Conservation (phyloP, 2,888 invertebrate species). For the Chalcis sispes region DNA sequence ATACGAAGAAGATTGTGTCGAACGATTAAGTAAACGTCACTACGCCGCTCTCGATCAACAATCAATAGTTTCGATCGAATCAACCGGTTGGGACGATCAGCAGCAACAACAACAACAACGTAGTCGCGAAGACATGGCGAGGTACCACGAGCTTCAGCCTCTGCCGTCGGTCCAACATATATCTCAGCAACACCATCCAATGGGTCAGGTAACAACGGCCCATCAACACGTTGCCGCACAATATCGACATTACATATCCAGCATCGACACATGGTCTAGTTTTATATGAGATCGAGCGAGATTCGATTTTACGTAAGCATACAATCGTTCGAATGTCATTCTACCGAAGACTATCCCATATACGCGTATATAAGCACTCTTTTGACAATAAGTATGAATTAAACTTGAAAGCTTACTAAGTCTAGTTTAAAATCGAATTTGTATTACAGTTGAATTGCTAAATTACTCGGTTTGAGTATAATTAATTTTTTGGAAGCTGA, state of each 20-base stretch:
- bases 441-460: too few species aligned
- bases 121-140: conserved; percentile 66
- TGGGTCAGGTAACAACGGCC: conserved; percentile 51
- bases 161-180: conserved; percentile 72
- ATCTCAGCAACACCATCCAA: conserved; percentile 71
- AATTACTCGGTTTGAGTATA: too few species aligned
- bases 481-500: too few species aligned
- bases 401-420: too few species aligned
- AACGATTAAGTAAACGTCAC: conserved; percentile 36
- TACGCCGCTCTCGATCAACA: conserved; percentile 31
- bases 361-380: too few species aligned
- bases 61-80: neutral
- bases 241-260: conserved; percentile 58
- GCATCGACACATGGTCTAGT: conserved; percentile 68
- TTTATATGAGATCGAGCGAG: conserved; percentile 19
- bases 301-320: neutral
- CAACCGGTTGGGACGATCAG: conserved; percentile 40
- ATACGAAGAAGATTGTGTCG: conserved; percentile 34
- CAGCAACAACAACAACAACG: conserved; percentile 47
- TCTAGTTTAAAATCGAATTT: too few species aligned
- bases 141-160: conserved; percentile 74
- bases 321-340: neutral
- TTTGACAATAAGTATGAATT: too few species aligned
- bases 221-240: conserved; percentile 64
- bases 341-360: too few species aligned